Conservation (phyloP, 2,888 invertebrate species). For the Euzetes globulus region DNA sequence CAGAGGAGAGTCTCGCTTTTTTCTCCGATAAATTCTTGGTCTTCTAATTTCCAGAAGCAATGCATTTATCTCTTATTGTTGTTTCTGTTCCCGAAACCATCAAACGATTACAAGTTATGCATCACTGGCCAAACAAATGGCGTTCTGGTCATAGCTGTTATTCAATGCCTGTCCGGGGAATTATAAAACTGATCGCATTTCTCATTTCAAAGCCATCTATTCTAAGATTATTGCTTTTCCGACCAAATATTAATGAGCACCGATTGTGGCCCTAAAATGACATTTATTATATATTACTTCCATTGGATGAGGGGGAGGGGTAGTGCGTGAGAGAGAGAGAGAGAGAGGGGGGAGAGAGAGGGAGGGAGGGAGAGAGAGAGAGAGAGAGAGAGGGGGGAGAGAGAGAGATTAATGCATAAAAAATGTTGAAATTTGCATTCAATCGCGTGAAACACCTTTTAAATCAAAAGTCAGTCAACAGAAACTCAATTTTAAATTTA, state of each 20-base stretch:
- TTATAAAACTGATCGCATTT: slow-evolving; percentile 26
- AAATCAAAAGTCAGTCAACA: too few relatives aligned
- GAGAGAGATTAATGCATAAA: background rate
- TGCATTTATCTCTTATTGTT: background rate
- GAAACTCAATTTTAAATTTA: too few relatives aligned
- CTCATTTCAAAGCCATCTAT: slow-evolving; percentile 13
- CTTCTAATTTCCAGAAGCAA: background rate
- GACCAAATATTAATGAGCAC: slow-evolving; percentile 12
- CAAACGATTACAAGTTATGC: slow-evolving; percentile 26
- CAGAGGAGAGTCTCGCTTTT: background rate
- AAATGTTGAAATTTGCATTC: too few relatives aligned
- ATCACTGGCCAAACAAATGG: slow-evolving; percentile 28
- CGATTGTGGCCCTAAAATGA: slow-evolving; percentile 19
- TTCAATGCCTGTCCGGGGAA: slow-evolving; percentile 25
- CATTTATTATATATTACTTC: slow-evolving; percentile 4
- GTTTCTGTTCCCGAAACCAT: background rate
- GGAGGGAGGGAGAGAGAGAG: background rate
- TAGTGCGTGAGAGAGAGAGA: background rate
- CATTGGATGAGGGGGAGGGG: too few relatives aligned
- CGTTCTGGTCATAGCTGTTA: background rate
- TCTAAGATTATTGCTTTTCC: background rate
- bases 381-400: background rate
- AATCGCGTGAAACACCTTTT: too few relatives aligned
- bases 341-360: too few relatives aligned
- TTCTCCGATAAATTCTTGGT: background rate